phyloP scores from a whole-genome alignment of 2,113 vertebrate species.

The Baryphthengus martii region DNA sequence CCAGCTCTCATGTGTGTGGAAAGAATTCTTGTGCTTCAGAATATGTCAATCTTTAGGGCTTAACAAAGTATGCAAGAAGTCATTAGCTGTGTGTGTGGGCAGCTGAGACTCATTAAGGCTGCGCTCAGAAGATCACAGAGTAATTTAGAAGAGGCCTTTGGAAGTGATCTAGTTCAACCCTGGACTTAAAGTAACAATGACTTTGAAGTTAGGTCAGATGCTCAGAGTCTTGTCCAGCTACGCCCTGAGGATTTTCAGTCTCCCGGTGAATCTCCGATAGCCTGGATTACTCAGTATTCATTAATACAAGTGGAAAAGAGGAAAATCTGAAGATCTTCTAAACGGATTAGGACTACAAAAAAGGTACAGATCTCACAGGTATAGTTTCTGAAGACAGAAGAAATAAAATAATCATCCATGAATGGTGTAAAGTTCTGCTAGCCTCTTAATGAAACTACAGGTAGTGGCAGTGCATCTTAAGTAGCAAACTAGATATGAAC shows the following conservation, averaged over 20 bases:
- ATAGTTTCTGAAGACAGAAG: not conserved
- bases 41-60: not conserved
- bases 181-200: not conserved
- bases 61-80: not conserved
- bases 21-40: not conserved
- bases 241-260: not conserved
- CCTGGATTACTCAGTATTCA: not conserved
- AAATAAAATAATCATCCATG: not conserved
- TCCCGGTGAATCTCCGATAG: not conserved
- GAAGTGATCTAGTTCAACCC: not conserved
- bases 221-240: not conserved
- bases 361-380: not conserved
- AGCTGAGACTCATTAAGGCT: not conserved
- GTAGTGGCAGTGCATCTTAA: not conserved
- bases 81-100: not conserved
- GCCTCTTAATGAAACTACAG: not conserved
- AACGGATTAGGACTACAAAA: not conserved
- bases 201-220: not conserved
- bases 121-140: not conserved
- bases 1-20: accelerated
- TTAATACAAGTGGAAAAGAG: not conserved
- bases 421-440: not conserved
- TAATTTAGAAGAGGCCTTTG: not conserved
- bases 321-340: not conserved
- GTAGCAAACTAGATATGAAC: not conserved